Base-by-base conservation (phyloP, 1,140 invertebrate genomes). In the Nymphalis io region DNA sequence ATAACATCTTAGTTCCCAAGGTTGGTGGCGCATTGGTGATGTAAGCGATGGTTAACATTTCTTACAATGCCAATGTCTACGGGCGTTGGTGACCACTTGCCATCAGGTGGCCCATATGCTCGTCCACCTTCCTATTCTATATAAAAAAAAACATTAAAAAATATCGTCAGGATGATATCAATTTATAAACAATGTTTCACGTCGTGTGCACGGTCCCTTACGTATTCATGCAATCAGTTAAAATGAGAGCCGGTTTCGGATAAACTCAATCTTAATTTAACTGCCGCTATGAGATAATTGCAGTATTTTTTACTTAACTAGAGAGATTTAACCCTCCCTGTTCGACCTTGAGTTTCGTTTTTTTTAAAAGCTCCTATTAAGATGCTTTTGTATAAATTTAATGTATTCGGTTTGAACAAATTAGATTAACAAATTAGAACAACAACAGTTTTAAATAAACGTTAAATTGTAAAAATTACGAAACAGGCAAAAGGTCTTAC, bases 251-350 rank as follows among this genome's bases (percentile, higher is more conserved):
- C 67, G 68, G 76, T 73, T 80, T 78, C 72, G 70, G 72, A 78
- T 75, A 78, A 78, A 74, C 78, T 78, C 72, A 76, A 79, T 81
- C 74, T 79, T 76, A 81, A 81, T 80, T 84, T 82, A 82, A 84
- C 76, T 65, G 68, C 76, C 67, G 70, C 53, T 74, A 70, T 65
- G 72, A 76, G 75, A 79, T 84, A 84, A 84, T 82, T 82, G 79
- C 66, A 59, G 66, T 58, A 69, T 78, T 78, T 79, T 80, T 59
- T 48, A 58, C 53, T 46, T 60, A 69, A 71, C 60, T 72, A 63
- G 60, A 72, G 39, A 60, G 69, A 59, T 63, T 60, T 66, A 68
- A 66, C 44, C 55, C 55, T 42, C 27, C 20, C 39, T 16, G 21
- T 33, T 33, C 60, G 62, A 65, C 61, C 68, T 70, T 70, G 61